phyloP scores from a whole-genome alignment of 1,140 invertebrate genomes.

The Ptiloglossa arizonensis region DNA sequence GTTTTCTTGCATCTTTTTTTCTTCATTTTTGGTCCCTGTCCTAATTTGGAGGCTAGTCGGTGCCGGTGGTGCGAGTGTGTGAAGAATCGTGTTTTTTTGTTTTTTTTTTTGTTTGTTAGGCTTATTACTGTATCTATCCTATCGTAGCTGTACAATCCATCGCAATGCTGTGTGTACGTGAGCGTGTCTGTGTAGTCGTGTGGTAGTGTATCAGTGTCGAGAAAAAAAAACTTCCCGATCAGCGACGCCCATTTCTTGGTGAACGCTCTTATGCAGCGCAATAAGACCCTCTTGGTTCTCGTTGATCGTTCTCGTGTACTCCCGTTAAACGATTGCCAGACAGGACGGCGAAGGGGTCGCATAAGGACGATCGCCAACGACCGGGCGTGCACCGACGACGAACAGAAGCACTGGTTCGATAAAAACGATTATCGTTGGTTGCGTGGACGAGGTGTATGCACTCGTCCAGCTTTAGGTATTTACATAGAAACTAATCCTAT shows the following conservation, averaged over 20 bases:
- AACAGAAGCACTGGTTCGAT: slow-evolving; percentile 80
- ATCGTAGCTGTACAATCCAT: slow-evolving; percentile 78
- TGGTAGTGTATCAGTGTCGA: slow-evolving; percentile 69
- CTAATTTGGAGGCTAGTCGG: slow-evolving; percentile 70
- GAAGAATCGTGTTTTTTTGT: slow-evolving; percentile 62
- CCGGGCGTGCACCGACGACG: slow-evolving; percentile 71
- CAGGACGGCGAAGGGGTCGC: background rate
- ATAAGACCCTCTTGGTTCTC: no score
- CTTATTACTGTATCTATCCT: slow-evolving; percentile 73
- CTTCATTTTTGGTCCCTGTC: slow-evolving; percentile 66
- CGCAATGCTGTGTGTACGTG: slow-evolving; percentile 70
- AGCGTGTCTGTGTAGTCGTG: slow-evolving; percentile 63
- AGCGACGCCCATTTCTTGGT: slow-evolving; percentile 43
- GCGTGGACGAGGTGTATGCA: slow-evolving; percentile 80
- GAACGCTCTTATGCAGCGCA: slow-evolving; percentile 39
- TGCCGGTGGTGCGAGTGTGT: slow-evolving; percentile 71
- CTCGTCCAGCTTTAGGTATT: slow-evolving; percentile 82
- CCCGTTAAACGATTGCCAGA: no score
- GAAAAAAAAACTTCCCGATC: slow-evolving; percentile 79
- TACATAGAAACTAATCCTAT: slow-evolving; percentile 83
- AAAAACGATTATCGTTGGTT: slow-evolving; percentile 81
- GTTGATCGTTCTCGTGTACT: background rate
- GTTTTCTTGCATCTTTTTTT: background rate
- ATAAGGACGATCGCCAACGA: slow-evolving; percentile 45
- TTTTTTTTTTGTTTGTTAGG: slow-evolving; percentile 37